These are phyloP conservation scores for Psittacula echo DNA, from an alignment of 2,797 vertebrate species.

Conservation along the genomic window DNA sequence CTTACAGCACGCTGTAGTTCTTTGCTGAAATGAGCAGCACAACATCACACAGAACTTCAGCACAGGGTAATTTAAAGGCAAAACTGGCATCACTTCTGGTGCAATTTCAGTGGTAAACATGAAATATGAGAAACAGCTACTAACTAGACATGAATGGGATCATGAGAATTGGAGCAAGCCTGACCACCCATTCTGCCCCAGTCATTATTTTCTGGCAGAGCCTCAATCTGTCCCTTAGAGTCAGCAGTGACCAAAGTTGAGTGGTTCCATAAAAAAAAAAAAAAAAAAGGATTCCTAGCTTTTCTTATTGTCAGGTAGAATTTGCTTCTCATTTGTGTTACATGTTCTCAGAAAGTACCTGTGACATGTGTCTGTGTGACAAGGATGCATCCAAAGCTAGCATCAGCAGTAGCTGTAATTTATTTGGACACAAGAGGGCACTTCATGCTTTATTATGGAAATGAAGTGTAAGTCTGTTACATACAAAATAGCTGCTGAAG, in stretches of 20 bases:
- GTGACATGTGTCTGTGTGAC: no score
- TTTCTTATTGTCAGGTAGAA: background rate
- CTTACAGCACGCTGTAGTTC: background rate
- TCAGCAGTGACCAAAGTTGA: background rate
- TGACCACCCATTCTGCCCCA: background rate
- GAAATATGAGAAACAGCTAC: background rate
- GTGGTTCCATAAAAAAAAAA: background rate
- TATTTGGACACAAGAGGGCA: conserved; percentile 73
- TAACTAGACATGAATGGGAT: background rate
- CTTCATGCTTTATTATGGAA: conserved; percentile 6
- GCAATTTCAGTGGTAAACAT: background rate
- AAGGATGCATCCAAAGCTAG: background rate
- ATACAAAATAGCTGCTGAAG: background rate
- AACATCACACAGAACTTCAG: background rate
- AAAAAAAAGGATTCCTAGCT: background rate
- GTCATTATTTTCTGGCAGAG: background rate
- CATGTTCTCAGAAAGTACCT: background rate
- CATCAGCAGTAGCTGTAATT: background rate
- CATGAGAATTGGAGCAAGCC: background rate
- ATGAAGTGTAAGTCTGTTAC: background rate
- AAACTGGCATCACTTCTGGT: background rate
- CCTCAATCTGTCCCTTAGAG: background rate
- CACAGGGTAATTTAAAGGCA: background rate
- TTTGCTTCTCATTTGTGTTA: background rate
- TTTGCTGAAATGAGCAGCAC: rapidly evolving